Base-by-base conservation (phyloP, 2,797 vertebrate species). In the Protosalanx chinensis region DNA sequence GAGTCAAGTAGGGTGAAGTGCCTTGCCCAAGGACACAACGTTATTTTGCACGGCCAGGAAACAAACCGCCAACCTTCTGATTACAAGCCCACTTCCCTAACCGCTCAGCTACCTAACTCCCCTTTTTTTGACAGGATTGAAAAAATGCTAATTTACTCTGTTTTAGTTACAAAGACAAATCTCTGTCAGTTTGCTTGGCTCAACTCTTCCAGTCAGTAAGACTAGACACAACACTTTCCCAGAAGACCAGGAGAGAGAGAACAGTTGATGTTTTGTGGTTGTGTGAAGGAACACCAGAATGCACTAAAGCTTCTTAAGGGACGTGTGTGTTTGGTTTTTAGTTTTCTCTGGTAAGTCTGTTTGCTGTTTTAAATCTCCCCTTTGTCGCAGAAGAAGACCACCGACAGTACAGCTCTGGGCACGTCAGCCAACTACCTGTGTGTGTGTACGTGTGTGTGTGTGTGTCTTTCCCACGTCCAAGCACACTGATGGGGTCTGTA, bases 361-460 rank as follows among this genome's bases (percentile, higher is more conserved):
- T 92, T 91, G 91, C 90, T 86, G 82, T 88, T 88, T 92, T 90
- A 93, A 93, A 93, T 90, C 90, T 92, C 91, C 49, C 69, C 78
- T 88, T 92, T 93, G 90, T 91, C 76, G 71, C 58, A 23, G 72
- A 82, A 84, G 61, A 76, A 79, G 71, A 81, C 85, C 91, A 92
- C 91, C 89, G 89, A 91, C 81, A 0, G 75, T 72, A 68, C 82
- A 89, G 85, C 82, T 90, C 86, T 57, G 78, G 84, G 83, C 87
- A 85, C 87, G 87, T 91, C 81, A 87, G 73, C 85, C 83, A 81
- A 84, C 85, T 90, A 90, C 78, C 77, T 90, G 90, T n/a, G 18
- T 18, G 51, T n/a, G 18, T 4, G 13, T 53, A 7, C 7, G 18
- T 51, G 49, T 13, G 16, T 15, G 49, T 8, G 49, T 51, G 16